Percentiles rank a stretch among this genome's conserved stretches.
Evolutionary conservation across 2,113 vertebrate genomes (phyloP).

Genomic region (Boulengeromyrus knoepffleri): DNA sequence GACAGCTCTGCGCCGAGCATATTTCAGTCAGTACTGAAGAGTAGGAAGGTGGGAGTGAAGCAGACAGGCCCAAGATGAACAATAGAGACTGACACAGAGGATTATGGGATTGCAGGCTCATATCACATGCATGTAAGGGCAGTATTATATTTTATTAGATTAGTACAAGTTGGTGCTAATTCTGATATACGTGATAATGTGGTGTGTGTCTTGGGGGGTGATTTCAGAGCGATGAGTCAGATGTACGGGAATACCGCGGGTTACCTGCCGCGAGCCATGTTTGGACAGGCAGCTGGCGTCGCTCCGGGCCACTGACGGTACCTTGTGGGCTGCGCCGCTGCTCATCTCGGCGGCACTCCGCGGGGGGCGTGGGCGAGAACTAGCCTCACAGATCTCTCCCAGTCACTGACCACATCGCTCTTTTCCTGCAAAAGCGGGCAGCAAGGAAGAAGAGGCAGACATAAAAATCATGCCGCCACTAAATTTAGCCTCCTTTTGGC

Average conservation of each 20-base stretch:
- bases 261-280: constrained; percentile 72
- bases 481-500: background rate
- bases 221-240: background rate
- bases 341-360: background rate
- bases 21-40: background rate
- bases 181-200: background rate
- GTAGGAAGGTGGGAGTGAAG: background rate
- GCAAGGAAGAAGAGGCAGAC: background rate
- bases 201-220: background rate
- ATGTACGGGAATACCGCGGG: background rate
- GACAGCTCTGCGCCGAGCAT: background rate
- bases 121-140: background rate
- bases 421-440: background rate
- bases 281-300: constrained; percentile 53
- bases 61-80: background rate
- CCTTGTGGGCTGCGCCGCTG: background rate
- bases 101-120: background rate
- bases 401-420: background rate
- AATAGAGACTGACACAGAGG: background rate
- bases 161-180: background rate
- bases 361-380: background rate
- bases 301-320: background rate
- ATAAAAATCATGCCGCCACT: background rate
- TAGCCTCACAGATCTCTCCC: background rate
- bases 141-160: background rate